These are phyloP conservation scores for Oncorhynchus clarkii DNA, from an alignment of 2,113 vertebrate species.

Conservation along the genomic window DNA sequence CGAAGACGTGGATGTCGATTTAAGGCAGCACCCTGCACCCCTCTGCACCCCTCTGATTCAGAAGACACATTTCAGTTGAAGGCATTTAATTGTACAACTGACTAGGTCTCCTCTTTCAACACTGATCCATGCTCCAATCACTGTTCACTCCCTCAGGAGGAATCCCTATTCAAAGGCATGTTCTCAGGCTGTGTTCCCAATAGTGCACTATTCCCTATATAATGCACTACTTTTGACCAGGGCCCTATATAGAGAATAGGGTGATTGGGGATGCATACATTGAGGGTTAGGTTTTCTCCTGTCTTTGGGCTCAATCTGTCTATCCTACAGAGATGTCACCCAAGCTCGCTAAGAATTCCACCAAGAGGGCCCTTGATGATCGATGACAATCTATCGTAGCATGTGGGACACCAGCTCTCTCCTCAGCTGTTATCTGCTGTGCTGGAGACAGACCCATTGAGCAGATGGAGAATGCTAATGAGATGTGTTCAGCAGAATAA, in stretches of 20 bases:
- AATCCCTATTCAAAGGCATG: not conserved
- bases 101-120: slow-evolving; percentile 1
- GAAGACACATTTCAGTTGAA: too few relatives aligned
- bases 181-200: not conserved
- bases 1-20: too few relatives aligned
- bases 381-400: slow-evolving; percentile 51
- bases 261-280: not conserved
- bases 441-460: slow-evolving; percentile 29
- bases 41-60: too few relatives aligned
- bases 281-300: slow-evolving; percentile 31
- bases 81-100: too few relatives aligned
- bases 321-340: slow-evolving; percentile 41
- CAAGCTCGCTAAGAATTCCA: slow-evolving; percentile 49
- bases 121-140: slow-evolving; percentile 41
- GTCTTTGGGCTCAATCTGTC: slow-evolving; percentile 17
- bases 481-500: slow-evolving; percentile 60
- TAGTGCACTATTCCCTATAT: not conserved
- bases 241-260: too few relatives aligned
- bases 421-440: not conserved
- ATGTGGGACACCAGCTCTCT: slow-evolving; percentile 45
- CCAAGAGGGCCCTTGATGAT: slow-evolving; percentile 45
- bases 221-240: too few relatives aligned
- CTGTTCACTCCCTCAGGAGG: slow-evolving; percentile 16
- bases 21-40: too few relatives aligned
- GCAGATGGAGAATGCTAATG: slow-evolving; percentile 73